Evolutionary conservation across 2,797 vertebrate species (phyloP).

Genomic region (Acridotheres tristis): DNA sequence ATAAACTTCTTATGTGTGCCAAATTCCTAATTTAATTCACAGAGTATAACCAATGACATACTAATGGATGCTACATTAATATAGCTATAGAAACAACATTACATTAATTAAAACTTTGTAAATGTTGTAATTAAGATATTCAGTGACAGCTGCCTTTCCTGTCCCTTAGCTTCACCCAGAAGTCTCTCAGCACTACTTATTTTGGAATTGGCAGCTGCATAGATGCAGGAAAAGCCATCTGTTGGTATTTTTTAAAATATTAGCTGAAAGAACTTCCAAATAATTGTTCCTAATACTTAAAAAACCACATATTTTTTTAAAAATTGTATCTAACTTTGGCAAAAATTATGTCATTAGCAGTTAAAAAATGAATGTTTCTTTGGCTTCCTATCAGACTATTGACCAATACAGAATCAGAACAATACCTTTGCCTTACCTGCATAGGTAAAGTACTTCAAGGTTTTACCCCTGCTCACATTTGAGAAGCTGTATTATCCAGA

Average conservation of each 20-base stretch:
- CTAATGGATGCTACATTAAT: constrained; percentile 77
- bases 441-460: not conserved
- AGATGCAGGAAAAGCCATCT: constrained; percentile 75
- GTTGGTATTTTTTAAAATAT: constrained; percentile 72
- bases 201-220: constrained; percentile 73
- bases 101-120: constrained; percentile 81
- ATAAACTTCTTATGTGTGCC: constrained; percentile 39
- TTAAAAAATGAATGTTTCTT: not conserved
- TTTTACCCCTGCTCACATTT: not conserved
- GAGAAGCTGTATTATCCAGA: not conserved
- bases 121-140: constrained; percentile 80
- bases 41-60: constrained; percentile 64
- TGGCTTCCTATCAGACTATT: not conserved
- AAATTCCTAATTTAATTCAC: constrained; percentile 69
- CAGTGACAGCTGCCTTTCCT: constrained; percentile 78
- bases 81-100: constrained; percentile 79
- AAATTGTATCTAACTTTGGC: not conserved
- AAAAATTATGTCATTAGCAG: not conserved
- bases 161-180: constrained; percentile 73
- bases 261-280: constrained; percentile 68
- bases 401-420: not conserved
- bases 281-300: constrained; percentile 9
- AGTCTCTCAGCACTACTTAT: constrained; percentile 77
- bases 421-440: not conserved
- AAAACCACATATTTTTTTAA: not conserved